Evolutionary conservation across 2,113 vertebrate genomes (phyloP).

Genomic region (Proteles cristata): DNA sequence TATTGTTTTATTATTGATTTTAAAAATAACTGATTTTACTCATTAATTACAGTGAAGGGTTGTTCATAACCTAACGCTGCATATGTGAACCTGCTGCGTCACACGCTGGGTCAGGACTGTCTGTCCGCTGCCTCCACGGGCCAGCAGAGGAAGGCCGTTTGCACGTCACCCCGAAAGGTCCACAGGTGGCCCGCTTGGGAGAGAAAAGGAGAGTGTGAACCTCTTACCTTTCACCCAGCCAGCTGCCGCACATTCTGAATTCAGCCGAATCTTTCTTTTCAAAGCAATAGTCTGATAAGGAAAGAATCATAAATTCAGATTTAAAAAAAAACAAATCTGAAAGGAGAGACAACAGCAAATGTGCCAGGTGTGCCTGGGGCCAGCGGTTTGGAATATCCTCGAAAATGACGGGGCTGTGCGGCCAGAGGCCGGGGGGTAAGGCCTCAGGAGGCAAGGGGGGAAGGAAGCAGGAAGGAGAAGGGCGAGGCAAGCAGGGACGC

Average conservation of each 20-base stretch:
- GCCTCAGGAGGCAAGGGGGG: neutral
- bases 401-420: neutral
- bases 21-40: neutral
- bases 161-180: neutral
- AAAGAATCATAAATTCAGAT: slow-evolving; percentile 24
- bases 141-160: neutral
- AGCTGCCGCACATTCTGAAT: slow-evolving; percentile 38
- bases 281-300: slow-evolving; percentile 63
- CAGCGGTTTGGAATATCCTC: neutral
- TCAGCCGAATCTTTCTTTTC: slow-evolving; percentile 48
- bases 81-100: neutral
- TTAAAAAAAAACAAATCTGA: neutral
- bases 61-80: neutral
- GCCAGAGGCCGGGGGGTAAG: neutral
- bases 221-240: slow-evolving; percentile 55
- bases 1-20: neutral
- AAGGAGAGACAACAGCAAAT: neutral
- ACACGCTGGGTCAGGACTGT: neutral
- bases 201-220: neutral
- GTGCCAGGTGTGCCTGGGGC: neutral
- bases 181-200: neutral
- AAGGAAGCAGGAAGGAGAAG: neutral
- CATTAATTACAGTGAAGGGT: neutral
- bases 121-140: too few relatives aligned
- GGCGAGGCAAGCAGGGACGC: neutral